Percentiles rank a stretch among this genome's conserved stretches.
These are phyloP conservation scores for Drosophila paramelanica DNA, from an alignment of 2,888 invertebrate genomes.

Conservation along the genomic window DNA sequence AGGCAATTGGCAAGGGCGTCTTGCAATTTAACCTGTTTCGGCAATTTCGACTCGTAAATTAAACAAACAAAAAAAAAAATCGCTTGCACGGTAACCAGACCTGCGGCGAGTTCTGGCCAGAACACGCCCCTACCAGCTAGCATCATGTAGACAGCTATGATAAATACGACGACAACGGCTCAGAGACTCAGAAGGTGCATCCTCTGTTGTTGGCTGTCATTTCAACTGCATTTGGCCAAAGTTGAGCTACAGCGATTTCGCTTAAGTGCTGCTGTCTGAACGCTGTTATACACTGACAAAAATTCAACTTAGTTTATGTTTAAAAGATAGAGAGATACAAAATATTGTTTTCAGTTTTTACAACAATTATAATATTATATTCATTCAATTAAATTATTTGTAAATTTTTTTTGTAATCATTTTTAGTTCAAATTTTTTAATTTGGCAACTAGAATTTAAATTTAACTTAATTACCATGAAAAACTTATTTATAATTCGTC, in stretches of 20 bases:
- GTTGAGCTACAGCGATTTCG: conserved; percentile 68
- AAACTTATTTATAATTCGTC: no score
- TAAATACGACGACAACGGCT: conserved; percentile 67
- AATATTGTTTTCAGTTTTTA: no score
- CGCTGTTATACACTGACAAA: conserved; percentile 34
- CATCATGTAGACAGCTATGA: conserved; percentile 63
- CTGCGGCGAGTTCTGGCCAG: conserved; percentile 59
- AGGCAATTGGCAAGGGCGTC: conserved; percentile 17
- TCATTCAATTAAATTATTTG: no score
- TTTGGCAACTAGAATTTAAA: no score
- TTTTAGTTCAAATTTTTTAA: no score
- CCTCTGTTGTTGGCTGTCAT: conserved; percentile 58
- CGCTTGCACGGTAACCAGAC: conserved; percentile 61
- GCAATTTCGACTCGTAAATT: conserved; percentile 40
- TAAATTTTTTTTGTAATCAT: no score
- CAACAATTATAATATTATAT: no score
- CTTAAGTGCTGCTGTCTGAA: conserved; percentile 65
- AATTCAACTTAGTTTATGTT: neutral
- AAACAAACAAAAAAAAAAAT: conserved; percentile 41
- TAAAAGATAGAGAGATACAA: neutral
- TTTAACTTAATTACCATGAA: no score
- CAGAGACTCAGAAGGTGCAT: conserved; percentile 28
- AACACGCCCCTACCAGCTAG: conserved; percentile 31
- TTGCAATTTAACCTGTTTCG: conserved; percentile 48
- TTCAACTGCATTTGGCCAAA: conserved; percentile 73